Evolutionary conservation across 2,113 vertebrate genomes (phyloP).

Genomic region (Eulemur macaco): DNA sequence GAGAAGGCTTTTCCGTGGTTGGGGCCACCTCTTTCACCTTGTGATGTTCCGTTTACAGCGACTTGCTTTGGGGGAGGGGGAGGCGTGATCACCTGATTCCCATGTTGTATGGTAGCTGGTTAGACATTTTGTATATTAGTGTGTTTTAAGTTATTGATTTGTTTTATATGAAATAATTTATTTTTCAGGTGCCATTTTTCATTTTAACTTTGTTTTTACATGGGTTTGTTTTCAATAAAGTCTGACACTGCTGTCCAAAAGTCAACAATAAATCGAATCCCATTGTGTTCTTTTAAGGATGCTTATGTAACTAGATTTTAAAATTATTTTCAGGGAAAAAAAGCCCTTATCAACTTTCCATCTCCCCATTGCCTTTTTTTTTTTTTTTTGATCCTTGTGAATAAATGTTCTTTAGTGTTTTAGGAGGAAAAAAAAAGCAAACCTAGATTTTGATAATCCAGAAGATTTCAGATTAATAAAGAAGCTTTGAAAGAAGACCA

Average conservation of each 20-base stretch:
- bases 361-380: constrained; percentile 73
- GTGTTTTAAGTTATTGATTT: constrained; percentile 90
- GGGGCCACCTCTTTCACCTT: constrained; percentile 70
- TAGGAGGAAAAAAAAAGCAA: constrained; percentile 78
- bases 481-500: constrained; percentile 83
- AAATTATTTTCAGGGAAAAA: constrained; percentile 60
- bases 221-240: constrained; percentile 92
- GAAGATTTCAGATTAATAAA: constrained; percentile 80
- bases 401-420: constrained; percentile 83
- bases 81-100: constrained; percentile 86
- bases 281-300: constrained; percentile 86
- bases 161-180: constrained; percentile 90
- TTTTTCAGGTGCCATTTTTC: constrained; percentile 90
- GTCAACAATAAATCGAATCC: constrained; percentile 86
- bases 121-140: constrained; percentile 89
- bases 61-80: constrained; percentile 79
- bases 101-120: constrained; percentile 88
- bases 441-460: constrained; percentile 84
- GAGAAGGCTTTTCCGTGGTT: constrained; percentile 68
- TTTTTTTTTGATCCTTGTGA: constrained; percentile 77
- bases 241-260: constrained; percentile 89
- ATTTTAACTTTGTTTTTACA: constrained; percentile 90
- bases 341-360: constrained; percentile 68
- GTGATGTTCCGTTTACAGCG: constrained; percentile 80
- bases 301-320: constrained; percentile 75